Evolutionary conservation across 2,888 invertebrate species (phyloP).

Genomic region (Gryllus longicercus): DNA sequence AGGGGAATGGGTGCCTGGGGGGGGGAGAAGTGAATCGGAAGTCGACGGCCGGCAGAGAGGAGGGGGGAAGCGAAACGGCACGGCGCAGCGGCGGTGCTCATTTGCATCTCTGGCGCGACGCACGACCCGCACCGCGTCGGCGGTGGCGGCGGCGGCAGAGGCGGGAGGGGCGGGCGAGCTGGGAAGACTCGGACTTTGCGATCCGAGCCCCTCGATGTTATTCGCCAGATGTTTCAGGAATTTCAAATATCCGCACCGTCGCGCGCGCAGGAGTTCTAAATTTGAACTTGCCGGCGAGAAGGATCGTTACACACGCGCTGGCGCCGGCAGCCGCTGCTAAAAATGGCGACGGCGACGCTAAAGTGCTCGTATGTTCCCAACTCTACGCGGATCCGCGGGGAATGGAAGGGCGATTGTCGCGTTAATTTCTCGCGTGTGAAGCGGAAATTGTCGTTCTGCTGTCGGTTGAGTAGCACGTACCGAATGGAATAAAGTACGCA

Average conservation of each 20-base stretch:
- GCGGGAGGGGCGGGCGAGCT: neutral
- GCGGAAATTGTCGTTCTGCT: no score
- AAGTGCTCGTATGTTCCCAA: no score
- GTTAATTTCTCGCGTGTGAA: no score
- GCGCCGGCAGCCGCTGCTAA: no score
- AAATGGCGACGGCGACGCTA: no score
- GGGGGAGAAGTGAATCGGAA: neutral
- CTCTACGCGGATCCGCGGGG: no score
- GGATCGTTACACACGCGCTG: neutral
- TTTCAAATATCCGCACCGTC: conserved; percentile 8
- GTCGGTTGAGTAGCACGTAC: no score
- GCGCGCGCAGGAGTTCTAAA: neutral
- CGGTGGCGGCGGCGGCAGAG: neutral
- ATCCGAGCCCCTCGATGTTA: neutral
- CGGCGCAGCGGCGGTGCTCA: neutral
- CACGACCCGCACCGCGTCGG: neutral
- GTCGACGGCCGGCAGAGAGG: neutral
- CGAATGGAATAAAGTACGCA: no score
- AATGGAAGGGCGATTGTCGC: no score
- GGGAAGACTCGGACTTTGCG: neutral
- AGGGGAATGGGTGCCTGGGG: neutral
- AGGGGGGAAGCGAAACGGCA: no score
- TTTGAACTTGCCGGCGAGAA: neutral
- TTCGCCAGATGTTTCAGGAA: conserved; percentile 17
- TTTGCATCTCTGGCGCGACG: neutral